These are phyloP conservation scores for Brachionus calyciflorus DNA, from an alignment of 1,140 invertebrate species.

Conservation along the genomic window DNA sequence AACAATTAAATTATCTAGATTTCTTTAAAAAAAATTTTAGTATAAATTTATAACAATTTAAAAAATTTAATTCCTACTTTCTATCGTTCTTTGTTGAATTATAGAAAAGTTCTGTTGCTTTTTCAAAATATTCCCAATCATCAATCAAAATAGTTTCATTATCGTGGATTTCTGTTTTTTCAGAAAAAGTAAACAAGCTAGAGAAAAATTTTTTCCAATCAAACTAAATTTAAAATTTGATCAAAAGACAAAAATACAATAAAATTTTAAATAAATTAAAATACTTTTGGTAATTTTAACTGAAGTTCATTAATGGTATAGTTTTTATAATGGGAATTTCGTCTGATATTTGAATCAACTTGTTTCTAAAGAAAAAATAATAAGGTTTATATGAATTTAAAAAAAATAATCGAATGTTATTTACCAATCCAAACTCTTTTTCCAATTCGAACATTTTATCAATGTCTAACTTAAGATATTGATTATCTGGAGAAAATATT, in stretches of 20 bases:
- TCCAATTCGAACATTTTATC: slow-evolving; percentile 9
- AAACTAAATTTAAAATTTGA: background rate
- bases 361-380: background rate
- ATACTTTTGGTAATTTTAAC: background rate
- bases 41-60: background rate
- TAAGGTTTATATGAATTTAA: background rate
- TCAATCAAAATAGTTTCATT: slow-evolving; percentile 18
- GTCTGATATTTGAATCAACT: slow-evolving; percentile 30
- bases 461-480: background rate
- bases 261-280: too few species aligned
- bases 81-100: background rate
- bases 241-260: too few species aligned
- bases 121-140: slow-evolving; percentile 14
- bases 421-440: slow-evolving; percentile 26
- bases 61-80: background rate
- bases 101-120: background rate
- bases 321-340: slow-evolving; percentile 18
- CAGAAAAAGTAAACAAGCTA: background rate
- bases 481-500: background rate
- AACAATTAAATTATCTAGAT: slow-evolving; percentile 32
- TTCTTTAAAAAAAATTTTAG: background rate
- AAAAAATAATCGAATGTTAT: background rate
- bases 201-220: slow-evolving; percentile 32
- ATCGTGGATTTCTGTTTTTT: background rate
- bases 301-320: slow-evolving; percentile 1